Evolutionary conservation across 2,797 vertebrate genomes (phyloP).

Genomic region (Myiotriccus ornatus): DNA sequence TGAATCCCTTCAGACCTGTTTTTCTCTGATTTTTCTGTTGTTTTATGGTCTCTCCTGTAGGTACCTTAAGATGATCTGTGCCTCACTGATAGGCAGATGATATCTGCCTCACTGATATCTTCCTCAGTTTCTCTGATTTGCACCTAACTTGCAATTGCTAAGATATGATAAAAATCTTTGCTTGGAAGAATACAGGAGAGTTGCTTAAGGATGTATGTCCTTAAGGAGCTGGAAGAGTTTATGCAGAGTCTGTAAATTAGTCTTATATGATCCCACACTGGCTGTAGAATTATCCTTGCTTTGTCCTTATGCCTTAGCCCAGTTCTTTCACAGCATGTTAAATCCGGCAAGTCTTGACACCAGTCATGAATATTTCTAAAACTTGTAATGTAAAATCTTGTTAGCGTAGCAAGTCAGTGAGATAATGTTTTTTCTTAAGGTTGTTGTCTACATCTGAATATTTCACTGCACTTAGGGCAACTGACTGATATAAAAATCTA

Average conservation of each 20-base stretch:
- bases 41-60: background rate
- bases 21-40: background rate
- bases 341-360: background rate
- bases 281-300: background rate
- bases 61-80: background rate
- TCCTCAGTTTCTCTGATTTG: background rate
- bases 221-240: background rate
- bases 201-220: background rate
- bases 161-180: background rate
- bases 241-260: background rate
- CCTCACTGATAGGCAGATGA: too few relatives aligned
- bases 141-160: background rate
- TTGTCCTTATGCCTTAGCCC: background rate
- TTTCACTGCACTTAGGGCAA: background rate
- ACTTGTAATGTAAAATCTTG: background rate
- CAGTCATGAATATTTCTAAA: slow-evolving; percentile 6
- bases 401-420: background rate
- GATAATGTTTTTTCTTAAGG: background rate
- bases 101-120: background rate
- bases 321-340: background rate
- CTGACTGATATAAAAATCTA: background rate
- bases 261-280: background rate
- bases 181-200: background rate
- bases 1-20: background rate
- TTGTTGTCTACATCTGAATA: background rate